Conservation (phyloP, 2,888 invertebrate genomes). For the Drosophila percnosoma region DNA sequence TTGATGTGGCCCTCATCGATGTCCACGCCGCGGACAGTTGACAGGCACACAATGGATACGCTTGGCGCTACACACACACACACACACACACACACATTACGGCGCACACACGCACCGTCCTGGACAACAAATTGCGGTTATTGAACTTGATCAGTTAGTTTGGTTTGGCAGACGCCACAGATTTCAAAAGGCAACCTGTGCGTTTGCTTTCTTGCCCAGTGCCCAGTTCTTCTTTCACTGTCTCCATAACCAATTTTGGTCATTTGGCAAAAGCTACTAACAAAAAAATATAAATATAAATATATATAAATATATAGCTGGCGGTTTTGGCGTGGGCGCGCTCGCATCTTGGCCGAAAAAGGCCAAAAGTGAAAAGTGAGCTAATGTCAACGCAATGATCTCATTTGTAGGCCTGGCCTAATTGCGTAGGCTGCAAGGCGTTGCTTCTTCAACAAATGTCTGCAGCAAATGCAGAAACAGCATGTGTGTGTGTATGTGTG, state of each 20-base stretch:
- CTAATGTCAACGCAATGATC: conserved; percentile 75
- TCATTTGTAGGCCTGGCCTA: conserved; percentile 73
- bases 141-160: conserved; percentile 61
- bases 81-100: conserved; percentile 15
- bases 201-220: conserved; percentile 11
- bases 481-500: conserved; percentile 3
- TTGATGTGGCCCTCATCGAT: conserved; percentile 80
- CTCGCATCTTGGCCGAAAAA: conserved; percentile 51
- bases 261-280: conserved; percentile 49
- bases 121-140: conserved; percentile 75
- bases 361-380: conserved; percentile 78
- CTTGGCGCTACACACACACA: conserved; percentile 69
- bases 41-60: conserved; percentile 74
- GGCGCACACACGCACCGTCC: conserved; percentile 24
- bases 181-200: conserved; percentile 41
- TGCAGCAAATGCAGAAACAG: conserved; percentile 31
- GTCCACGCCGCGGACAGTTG: conserved; percentile 69
- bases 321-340: conserved; percentile 38
- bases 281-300: conserved; percentile 3
- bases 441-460: conserved; percentile 16
- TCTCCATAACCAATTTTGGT: conserved; percentile 65
- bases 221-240: conserved; percentile 34
- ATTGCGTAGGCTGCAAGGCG: conserved; percentile 65
- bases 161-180: conserved; percentile 47
- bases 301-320: background rate